Percentiles rank a stretch among this genome's conserved stretches.
Evolutionary conservation across 2,113 vertebrate genomes (phyloP).

Genomic region (Nothobranchius furzeri): DNA sequence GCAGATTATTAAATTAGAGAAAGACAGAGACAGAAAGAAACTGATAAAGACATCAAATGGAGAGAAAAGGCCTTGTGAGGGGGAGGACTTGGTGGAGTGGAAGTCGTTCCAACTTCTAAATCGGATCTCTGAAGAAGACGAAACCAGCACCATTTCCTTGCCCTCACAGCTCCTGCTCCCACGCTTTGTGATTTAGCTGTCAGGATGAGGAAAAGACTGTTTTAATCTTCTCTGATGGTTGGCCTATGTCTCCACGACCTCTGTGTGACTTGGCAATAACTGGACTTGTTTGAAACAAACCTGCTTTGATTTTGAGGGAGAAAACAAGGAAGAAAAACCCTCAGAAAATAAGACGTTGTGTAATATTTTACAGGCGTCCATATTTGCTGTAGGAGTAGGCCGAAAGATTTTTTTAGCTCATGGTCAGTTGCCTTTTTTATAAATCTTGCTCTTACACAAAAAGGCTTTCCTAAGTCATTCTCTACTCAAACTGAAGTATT

Average conservation of each 20-base stretch:
- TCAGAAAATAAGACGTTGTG: not conserved
- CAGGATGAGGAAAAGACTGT: slow-evolving; percentile 57
- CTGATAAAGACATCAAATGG: slow-evolving; percentile 75
- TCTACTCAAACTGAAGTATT: too few species aligned
- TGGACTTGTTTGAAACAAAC: slow-evolving; percentile 39
- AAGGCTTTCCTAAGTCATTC: too few species aligned
- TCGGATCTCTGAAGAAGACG: slow-evolving; percentile 58
- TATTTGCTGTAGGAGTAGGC: too few species aligned
- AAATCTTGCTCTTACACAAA: too few species aligned
- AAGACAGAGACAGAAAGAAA: slow-evolving; percentile 69
- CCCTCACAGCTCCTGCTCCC: slow-evolving; percentile 30
- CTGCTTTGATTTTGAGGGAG: slow-evolving; percentile 24
- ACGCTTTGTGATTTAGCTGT: slow-evolving; percentile 68
- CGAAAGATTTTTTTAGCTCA: too few species aligned
- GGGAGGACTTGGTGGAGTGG: slow-evolving; percentile 53
- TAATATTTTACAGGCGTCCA: slow-evolving; percentile 20
- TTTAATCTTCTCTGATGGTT: slow-evolving; percentile 67
- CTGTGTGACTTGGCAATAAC: slow-evolving; percentile 55
- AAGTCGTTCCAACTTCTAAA: slow-evolving; percentile 68
- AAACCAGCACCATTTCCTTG: slow-evolving; percentile 44
- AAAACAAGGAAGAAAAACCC: not conserved
- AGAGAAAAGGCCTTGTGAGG: slow-evolving; percentile 57
- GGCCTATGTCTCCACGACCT: slow-evolving; percentile 44
- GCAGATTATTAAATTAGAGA: slow-evolving; percentile 76
- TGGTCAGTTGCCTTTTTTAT: too few species aligned